A percentile compares a stretch with the other conserved stretches of the same genome.
Conservation (phyloP, 2,113 vertebrate genomes). For the Plectropomus leopardus region DNA sequence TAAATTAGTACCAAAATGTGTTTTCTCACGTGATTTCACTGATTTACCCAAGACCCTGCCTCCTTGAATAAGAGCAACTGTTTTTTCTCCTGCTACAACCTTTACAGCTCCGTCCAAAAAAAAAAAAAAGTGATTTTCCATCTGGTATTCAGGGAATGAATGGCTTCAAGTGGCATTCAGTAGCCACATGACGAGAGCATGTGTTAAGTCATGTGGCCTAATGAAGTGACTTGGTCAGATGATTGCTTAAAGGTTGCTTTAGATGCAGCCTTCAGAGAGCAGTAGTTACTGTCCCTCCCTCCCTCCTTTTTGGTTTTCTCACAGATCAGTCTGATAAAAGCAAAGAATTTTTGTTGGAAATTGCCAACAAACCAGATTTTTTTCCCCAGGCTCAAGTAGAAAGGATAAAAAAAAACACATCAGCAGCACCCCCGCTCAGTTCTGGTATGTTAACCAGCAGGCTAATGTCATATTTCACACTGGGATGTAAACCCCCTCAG, state of each 20-base stretch:
- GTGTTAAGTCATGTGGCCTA: constrained; percentile 55
- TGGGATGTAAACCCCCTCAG: constrained; percentile 14
- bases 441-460: constrained; percentile 34
- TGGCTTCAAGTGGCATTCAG: constrained; percentile 28
- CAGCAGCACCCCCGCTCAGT: neutral
- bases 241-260: constrained; percentile 32
- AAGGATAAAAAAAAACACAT: neutral
- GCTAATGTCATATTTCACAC: constrained; percentile 60
- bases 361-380: neutral
- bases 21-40: neutral
- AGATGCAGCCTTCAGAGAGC: neutral
- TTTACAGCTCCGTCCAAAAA: neutral
- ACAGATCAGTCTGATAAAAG: neutral
- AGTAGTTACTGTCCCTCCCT: neutral
- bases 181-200: constrained; percentile 55
- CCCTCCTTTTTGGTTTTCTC: neutral
- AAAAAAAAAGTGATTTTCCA: neutral
- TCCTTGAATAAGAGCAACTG: neutral
- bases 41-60: neutral
- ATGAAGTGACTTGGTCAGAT: constrained; percentile 53
- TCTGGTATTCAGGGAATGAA: constrained; percentile 1
- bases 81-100: neutral
- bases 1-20: neutral
- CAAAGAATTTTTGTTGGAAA: neutral
- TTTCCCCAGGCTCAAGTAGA: neutral